A percentile compares a stretch with the other conserved stretches of the same genome.
phyloP scores from a whole-genome alignment of 2,888 invertebrate species.

The Limnephilus auricula region DNA sequence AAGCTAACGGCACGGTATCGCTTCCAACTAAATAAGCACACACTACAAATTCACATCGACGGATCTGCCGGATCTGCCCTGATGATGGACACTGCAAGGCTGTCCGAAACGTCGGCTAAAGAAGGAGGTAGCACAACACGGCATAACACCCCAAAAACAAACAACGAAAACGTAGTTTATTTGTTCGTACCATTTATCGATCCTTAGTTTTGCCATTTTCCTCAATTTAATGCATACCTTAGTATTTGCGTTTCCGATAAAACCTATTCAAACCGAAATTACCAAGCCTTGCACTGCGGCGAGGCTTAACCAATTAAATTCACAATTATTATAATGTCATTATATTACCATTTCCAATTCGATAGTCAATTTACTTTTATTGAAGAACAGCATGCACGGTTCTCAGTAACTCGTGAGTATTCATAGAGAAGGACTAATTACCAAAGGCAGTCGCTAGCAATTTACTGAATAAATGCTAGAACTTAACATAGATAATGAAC shows the following conservation, averaged over 20 bases:
- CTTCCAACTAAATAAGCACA: too few species aligned
- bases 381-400: background rate
- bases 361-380: background rate
- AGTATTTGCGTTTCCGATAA: background rate
- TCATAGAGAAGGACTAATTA: background rate
- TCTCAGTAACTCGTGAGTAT: background rate
- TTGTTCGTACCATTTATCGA: too few species aligned
- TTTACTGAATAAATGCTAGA: background rate
- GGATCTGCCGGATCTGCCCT: too few species aligned
- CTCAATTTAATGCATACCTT: too few species aligned
- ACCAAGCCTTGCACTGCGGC: background rate
- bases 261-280: background rate
- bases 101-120: too few species aligned
- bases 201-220: too few species aligned
- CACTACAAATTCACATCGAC: too few species aligned
- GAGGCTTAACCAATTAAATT: background rate
- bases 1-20: too few species aligned
- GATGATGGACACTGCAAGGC: too few species aligned
- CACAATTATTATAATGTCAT: background rate
- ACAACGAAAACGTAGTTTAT: too few species aligned
- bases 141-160: too few species aligned
- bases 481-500: slow-evolving; percentile 17
- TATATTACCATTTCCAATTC: background rate
- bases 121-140: too few species aligned
- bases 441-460: background rate